Evolutionary conservation across 2,888 invertebrate species (phyloP), one percentile per base, ranked within the genome.

Genomic region (Eupelmus urozonus): DNA sequence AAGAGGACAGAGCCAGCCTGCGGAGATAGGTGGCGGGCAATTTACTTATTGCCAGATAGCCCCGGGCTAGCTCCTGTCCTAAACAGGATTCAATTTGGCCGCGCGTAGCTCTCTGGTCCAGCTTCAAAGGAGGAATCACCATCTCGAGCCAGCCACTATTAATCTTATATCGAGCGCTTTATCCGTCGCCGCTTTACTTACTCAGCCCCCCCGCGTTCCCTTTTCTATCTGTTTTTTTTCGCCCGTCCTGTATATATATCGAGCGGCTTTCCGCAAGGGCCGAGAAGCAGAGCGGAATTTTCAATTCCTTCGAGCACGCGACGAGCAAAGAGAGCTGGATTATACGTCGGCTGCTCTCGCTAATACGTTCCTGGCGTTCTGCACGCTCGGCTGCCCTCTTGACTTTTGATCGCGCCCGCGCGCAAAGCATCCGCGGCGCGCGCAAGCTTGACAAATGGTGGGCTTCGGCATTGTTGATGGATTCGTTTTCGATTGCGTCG

Each of bases 151-250:
- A 84, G 84, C 85, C 83, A 85, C 89, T 88, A 89, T 90, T 89
- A 90, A 90, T 90, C 89, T 89, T 89, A 88, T 88, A 89, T 89
- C 88, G 89, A 86, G 85, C 88, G 88, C 84, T 89, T 89, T 89
- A 89, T 88, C 88, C 89, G 42, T 25, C 76, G 29, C 75, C 59
- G 29, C 63, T 40, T 71, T 45, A 40, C 69, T 74, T 66, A 69
- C 67, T 59, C 66, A 72, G 67, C 57, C 53, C 67, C 63, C 42
- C 42, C 62, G 16, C 23, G 25, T 20, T 34, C 25, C 40, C 25
- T 34, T 23, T 34, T 53, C 62, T 62, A 53, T 62, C 72, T 62
- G 23, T 63, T 72, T 69, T 40, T 51, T 65, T 53, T 66, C 53
- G 49, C 16, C 23, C 5, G 45, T 67, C 55, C 69, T 69, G 69